Evolutionary conservation across 2,888 invertebrate genomes (phyloP), one percentile per base, ranked within the genome.

Genomic region (Blera fallax): DNA sequence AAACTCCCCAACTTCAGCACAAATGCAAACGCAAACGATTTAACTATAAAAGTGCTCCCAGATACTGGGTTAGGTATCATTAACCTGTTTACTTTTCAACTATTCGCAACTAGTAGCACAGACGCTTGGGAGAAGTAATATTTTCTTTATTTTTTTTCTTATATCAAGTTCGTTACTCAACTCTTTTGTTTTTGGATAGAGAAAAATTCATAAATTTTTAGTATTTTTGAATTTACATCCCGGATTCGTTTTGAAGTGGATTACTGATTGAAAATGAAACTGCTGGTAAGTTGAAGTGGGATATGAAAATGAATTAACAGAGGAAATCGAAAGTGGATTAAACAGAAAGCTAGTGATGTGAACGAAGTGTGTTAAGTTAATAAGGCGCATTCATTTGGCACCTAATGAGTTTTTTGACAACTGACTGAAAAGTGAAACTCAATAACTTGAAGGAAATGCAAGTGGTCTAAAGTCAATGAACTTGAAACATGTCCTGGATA

Each of bases 1-100:
- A 85, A 85, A 81, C 76, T 85, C 85, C 85, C 81, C 85, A 85
- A 85, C 85, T 81, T 81, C 58, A 60, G 45, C 58, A 58, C 54
- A 77, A 85, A 85, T 81, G 76, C 72, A 81, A 85, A 77, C 85
- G 54, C 85, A 87, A 87, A 88, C 88, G 88, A 76, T 88, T 88
- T 88, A 89, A 89, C 90, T 91, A 92, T 92, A 92, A 91, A 92
- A 92, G 90, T 90, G 89, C 89, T 89, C 88, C 88, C 89, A 88
- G 88, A 88, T 88, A 89, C 88, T 89, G 88, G 89, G 90, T 89
- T 89, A 90, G 89, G 88, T 90, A 92, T 92, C 92, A 92, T 91
- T 92, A 90, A 92, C 89, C 90, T 90, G 92, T 92, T 92, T 91
- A 91, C 92, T 90, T 90, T 89, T 88, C 89, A 89, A 89, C 90